Percentiles rank a stretch among this genome's conserved stretches.
phyloP scores from a whole-genome alignment of 2,888 invertebrate species.

The Nymphalis polychloros region DNA sequence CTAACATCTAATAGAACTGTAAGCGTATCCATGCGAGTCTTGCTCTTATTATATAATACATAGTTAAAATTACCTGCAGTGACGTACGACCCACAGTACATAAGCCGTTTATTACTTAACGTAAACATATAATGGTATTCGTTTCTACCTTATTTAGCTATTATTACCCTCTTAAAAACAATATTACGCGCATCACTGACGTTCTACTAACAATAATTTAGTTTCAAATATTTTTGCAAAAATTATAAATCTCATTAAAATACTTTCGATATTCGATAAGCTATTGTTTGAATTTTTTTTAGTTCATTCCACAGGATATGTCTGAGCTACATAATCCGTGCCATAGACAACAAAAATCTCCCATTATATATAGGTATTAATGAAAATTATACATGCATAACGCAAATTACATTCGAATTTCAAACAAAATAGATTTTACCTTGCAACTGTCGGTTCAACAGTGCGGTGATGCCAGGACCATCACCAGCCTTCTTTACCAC shows the following conservation, averaged over 20 bases:
- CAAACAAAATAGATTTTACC: conserved; percentile 66
- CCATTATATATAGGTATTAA: background rate
- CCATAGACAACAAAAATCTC: background rate
- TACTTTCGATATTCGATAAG: no score
- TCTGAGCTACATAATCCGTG: conserved; percentile 1
- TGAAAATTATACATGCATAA: conserved; percentile 2
- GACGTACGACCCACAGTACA: no score
- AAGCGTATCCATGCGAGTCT: background rate
- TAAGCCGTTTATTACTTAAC: no score
- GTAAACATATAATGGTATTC: no score
- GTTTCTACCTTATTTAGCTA: no score
- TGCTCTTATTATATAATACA: background rate
- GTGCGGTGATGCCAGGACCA: conserved; percentile 88
- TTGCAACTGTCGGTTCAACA: conserved; percentile 89
- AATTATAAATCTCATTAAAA: no score
- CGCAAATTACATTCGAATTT: background rate
- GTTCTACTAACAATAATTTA: no score
- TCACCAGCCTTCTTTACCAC: conserved; percentile 88
- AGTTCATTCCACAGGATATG: background rate
- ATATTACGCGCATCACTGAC: no score
- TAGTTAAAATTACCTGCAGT: no score
- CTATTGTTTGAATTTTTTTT: no score
- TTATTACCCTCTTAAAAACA: no score
- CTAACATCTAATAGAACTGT: background rate
- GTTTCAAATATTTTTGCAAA: no score